Conservation (phyloP, 2,113 vertebrate genomes). For the Rana temporaria region DNA sequence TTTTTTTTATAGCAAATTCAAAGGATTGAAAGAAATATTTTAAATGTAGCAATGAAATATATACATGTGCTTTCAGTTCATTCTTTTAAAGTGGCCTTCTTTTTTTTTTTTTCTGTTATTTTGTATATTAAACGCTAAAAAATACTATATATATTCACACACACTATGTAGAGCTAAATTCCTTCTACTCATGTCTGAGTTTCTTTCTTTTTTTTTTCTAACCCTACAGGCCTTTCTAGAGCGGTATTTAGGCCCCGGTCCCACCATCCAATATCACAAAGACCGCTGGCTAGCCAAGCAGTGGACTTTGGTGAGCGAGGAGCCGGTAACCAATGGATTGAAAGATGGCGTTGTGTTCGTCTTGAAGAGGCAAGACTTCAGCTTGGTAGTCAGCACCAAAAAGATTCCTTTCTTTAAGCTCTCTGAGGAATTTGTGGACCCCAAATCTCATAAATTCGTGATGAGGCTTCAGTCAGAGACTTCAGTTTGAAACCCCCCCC, state of each 20-base stretch:
- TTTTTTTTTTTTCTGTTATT: too few species aligned
- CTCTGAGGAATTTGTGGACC: conserved; percentile 93
- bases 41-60: too few species aligned
- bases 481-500: conserved; percentile 76
- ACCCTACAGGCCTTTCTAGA: conserved; percentile 87
- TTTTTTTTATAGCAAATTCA: too few species aligned
- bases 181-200: not conserved
- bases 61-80: too few species aligned
- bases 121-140: too few species aligned
- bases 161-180: not conserved
- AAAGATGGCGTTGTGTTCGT: conserved; percentile 89
- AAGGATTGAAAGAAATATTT: too few species aligned
- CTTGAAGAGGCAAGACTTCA: conserved; percentile 90
- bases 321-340: conserved; percentile 89
- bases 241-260: conserved; percentile 86
- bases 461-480: conserved; percentile 96
- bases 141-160: too few species aligned
- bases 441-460: conserved; percentile 96
- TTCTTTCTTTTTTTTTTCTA: not conserved
- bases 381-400: conserved; percentile 88
- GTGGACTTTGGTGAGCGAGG: conserved; percentile 95
- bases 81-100: too few species aligned
- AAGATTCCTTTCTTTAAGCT: conserved; percentile 92
- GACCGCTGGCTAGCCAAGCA: conserved; percentile 90
- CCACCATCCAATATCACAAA: conserved; percentile 94